Evolutionary conservation across 2,113 vertebrate species (phyloP), one percentile per base, ranked within the genome.

Genomic region (Epinephelus moara): DNA sequence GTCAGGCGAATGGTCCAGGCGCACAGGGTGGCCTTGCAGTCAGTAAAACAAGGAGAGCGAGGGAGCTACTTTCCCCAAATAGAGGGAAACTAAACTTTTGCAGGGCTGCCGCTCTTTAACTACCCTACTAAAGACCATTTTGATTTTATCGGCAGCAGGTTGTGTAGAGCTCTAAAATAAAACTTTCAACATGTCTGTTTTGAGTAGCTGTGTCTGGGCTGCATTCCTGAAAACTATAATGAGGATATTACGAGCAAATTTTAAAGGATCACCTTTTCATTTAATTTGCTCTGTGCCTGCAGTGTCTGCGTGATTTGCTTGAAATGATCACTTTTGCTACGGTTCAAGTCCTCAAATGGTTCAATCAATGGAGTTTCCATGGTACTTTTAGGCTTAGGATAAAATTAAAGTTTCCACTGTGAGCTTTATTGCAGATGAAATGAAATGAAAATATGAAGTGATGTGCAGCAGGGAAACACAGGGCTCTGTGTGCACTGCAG

Each of bases 1-100:
- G 86, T 81, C 82, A 85, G 71, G 82, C 80, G 88, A 91, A 82
- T 49, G 68, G 78, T 70, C 67, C 70, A 79, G 79, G 59, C 86
- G 64, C 63, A 80, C 70, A 82, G 63, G 84, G 84, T 86, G 88
- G 87, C 87, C 88, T 83, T 69, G 25, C 53, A 82, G 77, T 70
- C 80, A 83, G 70, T 50, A 75, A 57, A 70, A 75, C 50, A 80
- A 75, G 80, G 67, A 59, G 2, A 66, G 27, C 0, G 53, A 76
- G 72, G 68, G 70, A 81, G 59, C 30, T 62, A 42, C 56, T 70
- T 89, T 72, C 52, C 76, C 55, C 45, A 75, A 63, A 78, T 60
- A 17, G 40, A 78, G 61, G 55, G 50, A 81, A 74, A 59, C 27
- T 67, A 66, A 69, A 80, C 33, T 73, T 77, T 72, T 81, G 23